Percentiles rank a stretch among this genome's conserved stretches.
These are phyloP conservation scores for Hippocampus abdominalis DNA, from an alignment of 2,113 vertebrate species.

Conservation along the genomic window DNA sequence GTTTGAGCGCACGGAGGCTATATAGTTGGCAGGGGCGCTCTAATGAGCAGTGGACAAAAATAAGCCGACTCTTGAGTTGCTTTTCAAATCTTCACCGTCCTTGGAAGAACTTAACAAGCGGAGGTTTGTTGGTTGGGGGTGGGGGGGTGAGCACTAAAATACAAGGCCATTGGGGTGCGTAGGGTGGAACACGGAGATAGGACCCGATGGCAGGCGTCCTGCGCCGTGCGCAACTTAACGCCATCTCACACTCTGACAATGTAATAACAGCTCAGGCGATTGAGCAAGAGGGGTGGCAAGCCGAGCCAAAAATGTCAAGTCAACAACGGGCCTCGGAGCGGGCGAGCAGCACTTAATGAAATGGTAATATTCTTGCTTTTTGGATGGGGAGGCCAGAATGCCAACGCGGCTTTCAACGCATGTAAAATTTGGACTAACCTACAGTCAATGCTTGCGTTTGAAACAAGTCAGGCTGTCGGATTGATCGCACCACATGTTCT, in stretches of 20 bases:
- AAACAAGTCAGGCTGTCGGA: background rate
- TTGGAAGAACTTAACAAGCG: conserved; percentile 46
- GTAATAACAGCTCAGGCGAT: conserved; percentile 57
- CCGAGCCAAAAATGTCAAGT: conserved; percentile 56
- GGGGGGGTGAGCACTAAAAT: conserved; percentile 56
- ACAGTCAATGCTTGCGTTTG: background rate
- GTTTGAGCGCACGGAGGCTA: conserved; percentile 34
- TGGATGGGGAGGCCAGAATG: conserved; percentile 9
- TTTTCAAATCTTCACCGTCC: conserved; percentile 24
- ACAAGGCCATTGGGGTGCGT: conserved; percentile 44
- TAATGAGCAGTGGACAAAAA: conserved; percentile 61
- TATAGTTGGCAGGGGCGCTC: conserved; percentile 29
- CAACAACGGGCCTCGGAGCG: conserved; percentile 54
- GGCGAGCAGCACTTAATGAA: conserved; percentile 47
- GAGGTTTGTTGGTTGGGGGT: conserved; percentile 35
- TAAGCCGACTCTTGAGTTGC: conserved; percentile 20
- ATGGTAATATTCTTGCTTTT: conserved; percentile 32
- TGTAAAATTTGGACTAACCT: background rate
- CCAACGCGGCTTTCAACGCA: background rate
- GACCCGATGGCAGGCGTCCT: conserved; percentile 31
- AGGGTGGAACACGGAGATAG: conserved; percentile 43
- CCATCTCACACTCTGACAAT: conserved; percentile 59
- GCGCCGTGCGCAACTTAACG: conserved; percentile 55
- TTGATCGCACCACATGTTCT: background rate
- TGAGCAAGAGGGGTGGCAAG: conserved; percentile 61